Base-by-base conservation (phyloP, 2,113 vertebrate genomes). In the Catharus fuscescens region DNA sequence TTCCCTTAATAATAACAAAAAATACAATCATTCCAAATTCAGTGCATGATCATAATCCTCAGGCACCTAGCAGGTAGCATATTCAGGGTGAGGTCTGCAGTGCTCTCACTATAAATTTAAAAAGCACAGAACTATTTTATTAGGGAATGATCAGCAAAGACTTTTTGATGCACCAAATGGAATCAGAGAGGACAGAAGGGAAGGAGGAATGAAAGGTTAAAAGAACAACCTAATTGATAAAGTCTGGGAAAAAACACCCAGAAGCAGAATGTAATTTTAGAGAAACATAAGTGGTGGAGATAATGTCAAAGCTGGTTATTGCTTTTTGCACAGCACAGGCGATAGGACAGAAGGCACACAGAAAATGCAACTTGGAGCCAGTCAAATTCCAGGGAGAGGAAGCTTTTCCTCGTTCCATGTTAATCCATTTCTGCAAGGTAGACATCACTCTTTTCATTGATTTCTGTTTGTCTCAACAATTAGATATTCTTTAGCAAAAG, bases 261-360 rank as follows among this genome's bases (percentile, higher is more conserved):
- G 67, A 86, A 97, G 64, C 3, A 0, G 38, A 62, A 95, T 86
- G 76, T 66, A 93, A 97, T 95, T 97, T 94, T 95, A 92, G 82
- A 93, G 92, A 88, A 66, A 87, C 54, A 4, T 86, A 80, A 76
- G 57, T 47, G 44, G 53, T 74, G 7, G 64, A 97, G 96, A 95
- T 96, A 96, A 91, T 80, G 88, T 93, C 91, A 95, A 61, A 78
- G 64, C 36, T 88, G 90, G 78, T 90, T 96, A 96, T 61, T 95
- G 64, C 45, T 88, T 95, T 96, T 81, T 88, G 67, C 64, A 53
- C 67, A 91, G 70, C 38, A 52, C 52, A 20, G 45, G 34, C 1
- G 1, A 78, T 48, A 72, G 72, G 47, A 92, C 40, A 86, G 90
- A 65, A 95, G 66, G 18, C 67, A 73, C 53, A 36, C 19, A 92